phyloP scores from a whole-genome alignment of 1,140 invertebrate genomes.

The Caenorhabditis remanei region DNA sequence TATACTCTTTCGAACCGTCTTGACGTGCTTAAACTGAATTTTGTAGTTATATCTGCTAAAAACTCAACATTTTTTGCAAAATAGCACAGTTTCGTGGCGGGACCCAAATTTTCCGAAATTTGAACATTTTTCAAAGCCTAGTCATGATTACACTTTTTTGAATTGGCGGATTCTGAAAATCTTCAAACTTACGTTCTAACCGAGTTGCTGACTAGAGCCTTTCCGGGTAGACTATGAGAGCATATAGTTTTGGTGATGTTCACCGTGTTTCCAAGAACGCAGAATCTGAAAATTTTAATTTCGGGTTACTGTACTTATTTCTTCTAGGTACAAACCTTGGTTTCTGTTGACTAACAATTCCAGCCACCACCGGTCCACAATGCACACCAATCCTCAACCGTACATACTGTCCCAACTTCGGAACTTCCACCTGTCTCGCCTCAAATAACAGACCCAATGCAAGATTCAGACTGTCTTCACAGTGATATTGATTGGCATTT shows the following conservation, averaged over 20 bases:
- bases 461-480: conserved; percentile 63
- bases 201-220: conserved; percentile 64
- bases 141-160: no score
- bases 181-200: conserved; percentile 54
- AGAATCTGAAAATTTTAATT: conserved; percentile 62
- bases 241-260: conserved; percentile 56
- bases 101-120: no score
- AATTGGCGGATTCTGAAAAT: neutral
- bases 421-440: conserved; percentile 65
- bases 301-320: no score
- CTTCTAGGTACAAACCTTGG: no score
- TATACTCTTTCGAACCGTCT: no score
- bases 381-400: conserved; percentile 61
- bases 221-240: conserved; percentile 54
- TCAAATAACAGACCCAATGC: conserved; percentile 65
- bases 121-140: no score
- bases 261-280: conserved; percentile 66
- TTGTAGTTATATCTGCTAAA: no score
- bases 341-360: conserved; percentile 65
- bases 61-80: no score
- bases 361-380: conserved; percentile 63
- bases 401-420: conserved; percentile 59
- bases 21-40: no score
- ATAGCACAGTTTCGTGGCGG: no score
- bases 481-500: conserved; percentile 60